Evolutionary conservation across 1,140 invertebrate species (phyloP).

Genomic region (Heterodera carotae): DNA sequence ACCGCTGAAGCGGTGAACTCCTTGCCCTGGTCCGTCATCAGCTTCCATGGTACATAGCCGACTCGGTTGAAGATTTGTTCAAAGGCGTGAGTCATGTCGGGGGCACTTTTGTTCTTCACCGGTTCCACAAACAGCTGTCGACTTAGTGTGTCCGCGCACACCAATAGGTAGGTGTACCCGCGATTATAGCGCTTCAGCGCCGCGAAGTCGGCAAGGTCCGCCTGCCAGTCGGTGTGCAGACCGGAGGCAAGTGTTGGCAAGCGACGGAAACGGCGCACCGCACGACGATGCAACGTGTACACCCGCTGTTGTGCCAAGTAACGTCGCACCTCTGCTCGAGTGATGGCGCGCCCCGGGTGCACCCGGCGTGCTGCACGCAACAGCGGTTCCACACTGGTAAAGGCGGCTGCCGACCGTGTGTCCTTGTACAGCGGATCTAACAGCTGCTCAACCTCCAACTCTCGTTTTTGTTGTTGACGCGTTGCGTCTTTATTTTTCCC

Average conservation of each 20-base stretch:
- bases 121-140: constrained; percentile 42
- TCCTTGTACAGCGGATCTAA: constrained; percentile 35
- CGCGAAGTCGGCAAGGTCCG: constrained; percentile 34
- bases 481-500: background rate
- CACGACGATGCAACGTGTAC: constrained; percentile 30
- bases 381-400: constrained; percentile 5
- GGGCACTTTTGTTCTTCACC: constrained; percentile 26
- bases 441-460: background rate
- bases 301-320: constrained; percentile 31
- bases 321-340: constrained; percentile 1
- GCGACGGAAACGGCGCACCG: constrained; percentile 8
- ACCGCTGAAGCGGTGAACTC: constrained; percentile 31
- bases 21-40: constrained; percentile 40
- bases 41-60: constrained; percentile 24
- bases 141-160: constrained; percentile 38
- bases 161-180: constrained; percentile 32
- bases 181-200: constrained; percentile 21
- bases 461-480: background rate
- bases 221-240: constrained; percentile 43
- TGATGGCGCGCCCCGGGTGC: background rate
- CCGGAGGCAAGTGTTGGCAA: constrained; percentile 24
- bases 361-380: background rate
- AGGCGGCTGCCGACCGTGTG: background rate
- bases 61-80: constrained; percentile 16
- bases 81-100: constrained; percentile 35